A percentile compares a stretch with the other conserved stretches of the same genome.
These are phyloP conservation scores for Harpalus rufipes DNA, from an alignment of 2,888 invertebrate species.

Conservation along the genomic window DNA sequence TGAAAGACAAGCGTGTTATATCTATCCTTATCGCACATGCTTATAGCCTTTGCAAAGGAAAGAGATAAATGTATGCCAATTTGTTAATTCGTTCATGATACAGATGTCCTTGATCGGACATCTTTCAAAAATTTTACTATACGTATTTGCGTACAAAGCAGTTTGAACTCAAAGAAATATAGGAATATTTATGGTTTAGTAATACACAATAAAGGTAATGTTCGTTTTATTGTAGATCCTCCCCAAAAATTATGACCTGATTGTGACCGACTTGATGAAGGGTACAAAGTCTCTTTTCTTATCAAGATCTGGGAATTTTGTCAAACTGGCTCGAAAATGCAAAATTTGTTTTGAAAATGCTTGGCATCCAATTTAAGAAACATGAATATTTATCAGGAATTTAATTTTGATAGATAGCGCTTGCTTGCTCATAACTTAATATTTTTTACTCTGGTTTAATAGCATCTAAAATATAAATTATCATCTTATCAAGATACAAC, in stretches of 20 bases:
- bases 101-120: no score
- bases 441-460: constrained; percentile 8
- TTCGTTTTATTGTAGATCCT: not conserved
- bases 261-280: not conserved
- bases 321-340: constrained; percentile 3
- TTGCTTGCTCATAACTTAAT: not conserved
- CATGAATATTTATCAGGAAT: constrained; percentile 33
- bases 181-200: no score
- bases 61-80: no score
- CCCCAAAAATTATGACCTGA: constrained; percentile 12
- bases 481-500: not conserved
- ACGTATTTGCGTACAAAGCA: not conserved
- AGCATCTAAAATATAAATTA: constrained; percentile 5
- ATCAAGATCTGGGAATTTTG: constrained; percentile 33
- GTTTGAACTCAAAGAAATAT: not conserved
- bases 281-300: constrained; percentile 1
- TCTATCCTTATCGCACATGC: no score
- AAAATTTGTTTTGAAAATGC: constrained; percentile 26
- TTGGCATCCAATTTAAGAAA: constrained; percentile 30
- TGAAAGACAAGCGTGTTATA: no score
- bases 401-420: constrained; percentile 1
- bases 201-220: not conserved
- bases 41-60: no score
- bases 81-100: no score
- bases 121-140: no score